Evolutionary conservation across 2,797 vertebrate genomes (phyloP).

Genomic region (Pangasius mekongensis): DNA sequence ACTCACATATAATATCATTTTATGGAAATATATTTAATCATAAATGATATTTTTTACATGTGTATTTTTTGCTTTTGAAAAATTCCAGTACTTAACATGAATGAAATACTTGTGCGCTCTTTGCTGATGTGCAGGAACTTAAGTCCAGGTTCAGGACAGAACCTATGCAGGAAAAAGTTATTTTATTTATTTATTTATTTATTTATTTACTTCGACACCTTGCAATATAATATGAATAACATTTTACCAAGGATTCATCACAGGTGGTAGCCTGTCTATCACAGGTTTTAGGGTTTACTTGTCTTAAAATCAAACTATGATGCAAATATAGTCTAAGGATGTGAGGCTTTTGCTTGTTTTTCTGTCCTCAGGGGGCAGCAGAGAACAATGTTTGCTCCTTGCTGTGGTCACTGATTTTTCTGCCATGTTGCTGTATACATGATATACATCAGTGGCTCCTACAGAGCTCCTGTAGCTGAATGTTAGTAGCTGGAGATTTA

Average conservation of each 20-base stretch:
- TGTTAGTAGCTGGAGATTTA: background rate
- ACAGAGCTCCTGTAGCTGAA: background rate
- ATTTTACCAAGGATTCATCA: background rate
- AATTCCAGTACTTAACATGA: background rate
- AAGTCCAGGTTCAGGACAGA: background rate
- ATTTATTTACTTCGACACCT: background rate
- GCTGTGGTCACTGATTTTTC: background rate
- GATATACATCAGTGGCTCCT: background rate
- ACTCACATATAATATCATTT: no score
- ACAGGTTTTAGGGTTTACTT: background rate
- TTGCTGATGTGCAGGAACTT: background rate
- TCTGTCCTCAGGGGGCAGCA: constrained; percentile 2
- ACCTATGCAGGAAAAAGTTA: background rate
- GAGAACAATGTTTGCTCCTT: background rate
- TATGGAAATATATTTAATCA: no score
- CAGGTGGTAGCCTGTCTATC: background rate
- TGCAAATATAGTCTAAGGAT: background rate
- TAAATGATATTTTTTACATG: background rate
- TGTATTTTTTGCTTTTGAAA: background rate
- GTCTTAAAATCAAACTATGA: background rate
- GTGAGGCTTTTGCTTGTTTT: background rate
- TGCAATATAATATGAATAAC: background rate
- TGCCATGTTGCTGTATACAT: background rate
- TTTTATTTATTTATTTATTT: no score
- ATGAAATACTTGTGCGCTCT: background rate